A percentile compares a stretch with the other conserved stretches of the same genome.
phyloP scores from a whole-genome alignment of 2,113 vertebrate genomes.

The Melospiza melodia region DNA sequence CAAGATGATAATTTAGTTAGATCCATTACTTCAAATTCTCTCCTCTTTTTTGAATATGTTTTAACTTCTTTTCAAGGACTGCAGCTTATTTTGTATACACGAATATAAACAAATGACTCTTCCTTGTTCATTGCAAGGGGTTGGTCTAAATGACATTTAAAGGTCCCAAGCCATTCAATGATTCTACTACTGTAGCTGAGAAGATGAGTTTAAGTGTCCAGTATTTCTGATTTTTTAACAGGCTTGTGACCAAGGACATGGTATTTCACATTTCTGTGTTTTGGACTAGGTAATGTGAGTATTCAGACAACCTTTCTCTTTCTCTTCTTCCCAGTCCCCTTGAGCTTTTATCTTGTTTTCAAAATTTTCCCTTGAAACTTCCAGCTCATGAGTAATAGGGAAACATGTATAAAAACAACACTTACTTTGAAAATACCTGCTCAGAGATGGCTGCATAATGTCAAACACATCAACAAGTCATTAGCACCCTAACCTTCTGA shows the following conservation, averaged over 20 bases:
- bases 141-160: background rate
- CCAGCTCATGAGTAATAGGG: background rate
- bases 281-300: background rate
- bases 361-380: conserved; percentile 34
- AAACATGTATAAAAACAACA: conserved; percentile 21
- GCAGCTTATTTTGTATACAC: background rate
- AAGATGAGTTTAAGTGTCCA: background rate
- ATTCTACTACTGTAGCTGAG: background rate
- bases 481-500: conserved; percentile 46
- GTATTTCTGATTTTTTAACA: background rate
- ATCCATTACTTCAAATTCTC: background rate
- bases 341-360: background rate
- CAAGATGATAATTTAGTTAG: background rate
- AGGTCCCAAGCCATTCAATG: background rate
- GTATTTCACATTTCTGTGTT: background rate
- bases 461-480: conserved; percentile 39
- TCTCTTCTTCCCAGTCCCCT: background rate
- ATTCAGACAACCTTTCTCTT: background rate
- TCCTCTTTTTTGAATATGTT: background rate
- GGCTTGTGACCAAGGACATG: background rate
- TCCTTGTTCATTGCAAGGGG: background rate
- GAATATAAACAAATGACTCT: background rate
- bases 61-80: background rate
- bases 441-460: background rate
- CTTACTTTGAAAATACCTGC: background rate